Conservation (phyloP, 2,888 invertebrate species). For the Gastrophysa polygoni region DNA sequence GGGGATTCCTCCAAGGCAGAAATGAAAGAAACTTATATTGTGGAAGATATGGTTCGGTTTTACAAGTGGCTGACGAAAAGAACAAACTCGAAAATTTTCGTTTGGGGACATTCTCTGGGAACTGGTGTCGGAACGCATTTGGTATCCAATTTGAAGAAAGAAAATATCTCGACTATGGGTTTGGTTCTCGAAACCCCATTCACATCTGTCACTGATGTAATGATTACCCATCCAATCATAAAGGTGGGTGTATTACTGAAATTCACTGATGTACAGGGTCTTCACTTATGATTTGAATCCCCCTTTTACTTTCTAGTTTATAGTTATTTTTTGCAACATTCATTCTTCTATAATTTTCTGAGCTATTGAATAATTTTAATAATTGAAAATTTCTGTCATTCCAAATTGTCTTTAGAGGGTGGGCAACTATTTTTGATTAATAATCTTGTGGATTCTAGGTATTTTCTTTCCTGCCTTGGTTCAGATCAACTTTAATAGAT, state of each 20-base stretch:
- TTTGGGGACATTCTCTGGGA: conserved; percentile 51
- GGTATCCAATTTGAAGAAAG: conserved; percentile 43
- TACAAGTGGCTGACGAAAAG: conserved; percentile 45
- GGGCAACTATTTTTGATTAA: no score
- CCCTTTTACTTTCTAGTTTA: background rate
- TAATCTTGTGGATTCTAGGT: conserved; percentile 63
- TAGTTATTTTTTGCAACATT: background rate
- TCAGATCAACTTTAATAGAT: conserved; percentile 74
- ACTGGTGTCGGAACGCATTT: conserved; percentile 45
- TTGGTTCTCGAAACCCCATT: conserved; percentile 50
- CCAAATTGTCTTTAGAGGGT: no score
- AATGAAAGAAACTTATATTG: conserved; percentile 43
- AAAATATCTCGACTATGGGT: conserved; percentile 43
- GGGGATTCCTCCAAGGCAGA: conserved; percentile 45
- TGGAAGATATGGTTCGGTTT: conserved; percentile 41
- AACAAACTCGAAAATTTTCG: conserved; percentile 43
- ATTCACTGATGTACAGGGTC: no score
- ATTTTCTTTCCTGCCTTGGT: conserved; percentile 84
- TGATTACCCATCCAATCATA: conserved; percentile 43
- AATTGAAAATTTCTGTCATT: no score
- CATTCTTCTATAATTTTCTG: background rate
- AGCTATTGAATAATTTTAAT: no score
- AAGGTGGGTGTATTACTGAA: no score
- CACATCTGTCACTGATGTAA: conserved; percentile 49
- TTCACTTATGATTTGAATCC: no score